Evolutionary conservation across 2,797 vertebrate species (phyloP).

Genomic region (Crenichthys baileyi): DNA sequence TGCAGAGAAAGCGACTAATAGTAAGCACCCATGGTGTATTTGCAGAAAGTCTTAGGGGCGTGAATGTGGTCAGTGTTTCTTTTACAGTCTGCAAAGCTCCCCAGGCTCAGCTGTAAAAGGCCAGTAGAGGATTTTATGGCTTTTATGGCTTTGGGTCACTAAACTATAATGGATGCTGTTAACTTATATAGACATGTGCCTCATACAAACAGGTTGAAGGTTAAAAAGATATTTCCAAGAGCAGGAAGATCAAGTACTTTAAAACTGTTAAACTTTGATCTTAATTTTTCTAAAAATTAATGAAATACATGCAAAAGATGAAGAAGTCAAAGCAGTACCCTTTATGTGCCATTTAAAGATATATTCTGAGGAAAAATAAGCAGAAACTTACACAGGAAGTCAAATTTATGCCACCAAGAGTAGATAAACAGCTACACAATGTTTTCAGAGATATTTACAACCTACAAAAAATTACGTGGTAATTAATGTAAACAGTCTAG

Average conservation of each 20-base stretch:
- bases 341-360: background rate
- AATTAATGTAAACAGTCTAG: background rate
- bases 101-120: background rate
- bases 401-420: background rate
- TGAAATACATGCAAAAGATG: background rate
- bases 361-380: background rate
- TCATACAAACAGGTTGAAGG: background rate
- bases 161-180: conserved; percentile 36
- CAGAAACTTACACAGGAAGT: background rate
- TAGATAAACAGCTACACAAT: background rate
- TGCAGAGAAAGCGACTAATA: background rate
- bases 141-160: conserved; percentile 36
- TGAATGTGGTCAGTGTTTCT: conserved; percentile 3
- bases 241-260: background rate
- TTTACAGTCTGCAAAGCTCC: conserved; percentile 2
- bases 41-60: background rate
- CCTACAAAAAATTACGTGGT: background rate
- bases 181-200: background rate
- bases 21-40: background rate
- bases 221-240: background rate
- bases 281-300: background rate
- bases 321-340: background rate
- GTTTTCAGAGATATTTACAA: background rate
- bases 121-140: conserved; percentile 4
- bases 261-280: background rate